Conservation (phyloP, 2,797 vertebrate genomes). For the Acanthornis magna region DNA sequence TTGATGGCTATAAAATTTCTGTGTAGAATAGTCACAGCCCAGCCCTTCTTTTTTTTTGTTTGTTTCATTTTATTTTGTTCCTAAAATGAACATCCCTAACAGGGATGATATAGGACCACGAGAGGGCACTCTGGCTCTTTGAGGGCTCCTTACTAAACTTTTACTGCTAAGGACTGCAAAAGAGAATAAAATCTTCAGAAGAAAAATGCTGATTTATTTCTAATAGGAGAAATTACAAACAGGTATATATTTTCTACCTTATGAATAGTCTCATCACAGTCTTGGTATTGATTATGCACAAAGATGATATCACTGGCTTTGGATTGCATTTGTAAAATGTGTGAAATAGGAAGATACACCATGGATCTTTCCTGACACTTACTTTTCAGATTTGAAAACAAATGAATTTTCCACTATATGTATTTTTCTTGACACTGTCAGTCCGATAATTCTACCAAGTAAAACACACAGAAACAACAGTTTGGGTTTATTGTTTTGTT, state of each 20-base stretch:
- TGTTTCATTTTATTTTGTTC: neutral
- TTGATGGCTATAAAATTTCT: neutral
- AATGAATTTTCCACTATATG: neutral
- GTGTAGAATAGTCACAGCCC: neutral
- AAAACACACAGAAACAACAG: neutral
- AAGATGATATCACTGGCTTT: neutral
- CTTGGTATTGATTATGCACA: neutral
- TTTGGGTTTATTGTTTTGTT: neutral
- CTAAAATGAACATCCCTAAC: neutral
- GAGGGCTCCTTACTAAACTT: neutral
- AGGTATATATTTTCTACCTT: neutral
- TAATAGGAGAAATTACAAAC: neutral
- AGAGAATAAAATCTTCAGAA: neutral
- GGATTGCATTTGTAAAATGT: neutral
- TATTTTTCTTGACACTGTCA: neutral
- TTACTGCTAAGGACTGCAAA: neutral
- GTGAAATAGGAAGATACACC: neutral
- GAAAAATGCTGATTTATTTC: neutral
- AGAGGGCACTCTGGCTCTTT: slow-evolving; percentile 74
- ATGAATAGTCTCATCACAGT: neutral
- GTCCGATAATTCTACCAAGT: neutral
- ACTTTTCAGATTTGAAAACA: neutral
- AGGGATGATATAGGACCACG: neutral
- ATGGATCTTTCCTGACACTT: neutral
- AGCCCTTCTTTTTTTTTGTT: too few relatives aligned